These are phyloP conservation scores for Pelodytes ibericus DNA, from an alignment of 2,797 vertebrate genomes.

Conservation along the genomic window DNA sequence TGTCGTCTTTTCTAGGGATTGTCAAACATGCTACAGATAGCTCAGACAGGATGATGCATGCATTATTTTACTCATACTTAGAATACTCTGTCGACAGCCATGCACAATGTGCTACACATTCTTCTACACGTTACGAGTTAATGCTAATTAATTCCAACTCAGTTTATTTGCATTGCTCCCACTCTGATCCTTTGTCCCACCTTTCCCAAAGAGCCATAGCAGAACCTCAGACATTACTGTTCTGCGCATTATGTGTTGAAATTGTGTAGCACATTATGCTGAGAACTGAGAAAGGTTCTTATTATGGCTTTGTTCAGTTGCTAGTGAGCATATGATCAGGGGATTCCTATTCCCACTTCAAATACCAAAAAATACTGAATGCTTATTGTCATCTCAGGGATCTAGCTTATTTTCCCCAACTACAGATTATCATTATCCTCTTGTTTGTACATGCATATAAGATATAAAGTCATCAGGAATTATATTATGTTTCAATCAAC, in stretches of 20 bases:
- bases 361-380: constrained; percentile 21
- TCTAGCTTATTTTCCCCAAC: too few species aligned
- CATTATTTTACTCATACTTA: too few species aligned
- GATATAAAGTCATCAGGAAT: too few species aligned
- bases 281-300: neutral
- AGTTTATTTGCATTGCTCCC: neutral
- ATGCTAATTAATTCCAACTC: constrained; percentile 1
- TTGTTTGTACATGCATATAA: too few species aligned
- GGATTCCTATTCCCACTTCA: constrained; percentile 37
- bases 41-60: neutral
- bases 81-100: neutral
- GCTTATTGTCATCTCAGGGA: too few species aligned
- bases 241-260: constrained; percentile 28
- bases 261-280: constrained; percentile 38
- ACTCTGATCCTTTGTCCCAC: constrained; percentile 48
- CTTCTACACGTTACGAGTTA: constrained; percentile 1
- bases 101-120: neutral
- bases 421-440: too few species aligned
- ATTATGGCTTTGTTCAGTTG: too few species aligned
- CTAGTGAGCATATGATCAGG: constrained; percentile 10
- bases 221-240: constrained; percentile 38
- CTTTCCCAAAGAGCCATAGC: constrained; percentile 41
- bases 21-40: neutral
- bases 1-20: neutral
- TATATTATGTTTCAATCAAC: too few species aligned